Percentiles rank a stretch among this genome's conserved stretches.
Conservation (phyloP, 2,888 invertebrate species). For the Anoplius nigerrimus region DNA sequence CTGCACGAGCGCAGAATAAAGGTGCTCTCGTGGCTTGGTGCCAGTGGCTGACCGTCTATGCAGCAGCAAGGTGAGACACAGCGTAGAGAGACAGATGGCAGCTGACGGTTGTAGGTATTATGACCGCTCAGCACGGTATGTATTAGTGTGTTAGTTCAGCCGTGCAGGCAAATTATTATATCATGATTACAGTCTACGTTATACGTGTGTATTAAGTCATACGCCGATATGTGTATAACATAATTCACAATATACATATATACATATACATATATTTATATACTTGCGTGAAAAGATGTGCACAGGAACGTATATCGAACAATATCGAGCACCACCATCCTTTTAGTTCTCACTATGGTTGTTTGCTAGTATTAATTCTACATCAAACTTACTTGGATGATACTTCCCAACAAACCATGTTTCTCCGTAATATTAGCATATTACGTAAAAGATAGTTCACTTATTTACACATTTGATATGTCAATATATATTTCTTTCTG, state of each 20-base stretch:
- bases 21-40: constrained; percentile 61
- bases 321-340: not conserved
- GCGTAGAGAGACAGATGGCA: constrained; percentile 70
- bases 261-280: not conserved
- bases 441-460: no score
- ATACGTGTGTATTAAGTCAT: constrained; percentile 11
- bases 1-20: constrained; percentile 59
- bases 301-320: constrained; percentile 8
- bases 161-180: constrained; percentile 19
- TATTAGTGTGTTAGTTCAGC: constrained; percentile 59
- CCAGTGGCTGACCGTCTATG: constrained; percentile 64
- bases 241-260: constrained; percentile 4
- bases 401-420: no score
- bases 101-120: constrained; percentile 68
- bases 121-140: constrained; percentile 70
- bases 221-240: constrained; percentile 10
- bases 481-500: no score
- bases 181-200: constrained; percentile 15
- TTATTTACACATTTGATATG: no score
- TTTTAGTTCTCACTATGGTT: no score
- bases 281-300: not conserved
- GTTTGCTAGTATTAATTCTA: no score
- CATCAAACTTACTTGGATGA: no score
- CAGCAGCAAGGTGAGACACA: constrained; percentile 74
- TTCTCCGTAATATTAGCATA: no score